These are phyloP conservation scores for Julus scandinavius DNA, from an alignment of 2,888 invertebrate species.

Conservation along the genomic window DNA sequence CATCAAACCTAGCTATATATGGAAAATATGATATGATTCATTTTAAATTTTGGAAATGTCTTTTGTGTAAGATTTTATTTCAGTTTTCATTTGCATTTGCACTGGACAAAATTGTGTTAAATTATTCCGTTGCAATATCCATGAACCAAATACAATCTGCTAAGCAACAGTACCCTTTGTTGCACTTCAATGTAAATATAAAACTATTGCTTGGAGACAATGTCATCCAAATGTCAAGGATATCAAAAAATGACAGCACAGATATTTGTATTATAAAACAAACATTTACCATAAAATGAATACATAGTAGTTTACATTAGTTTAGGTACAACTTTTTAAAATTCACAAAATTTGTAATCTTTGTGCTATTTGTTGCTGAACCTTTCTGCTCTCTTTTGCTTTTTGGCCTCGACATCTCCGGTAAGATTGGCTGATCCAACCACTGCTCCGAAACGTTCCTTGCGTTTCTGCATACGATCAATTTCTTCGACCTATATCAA, in stretches of 20 bases:
- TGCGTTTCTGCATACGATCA: constrained; percentile 48
- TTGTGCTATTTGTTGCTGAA: constrained; percentile 17
- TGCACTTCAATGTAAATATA: too few species aligned
- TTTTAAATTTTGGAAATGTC: too few species aligned
- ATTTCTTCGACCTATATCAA: constrained; percentile 8
- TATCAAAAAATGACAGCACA: not conserved
- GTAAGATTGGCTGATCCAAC: not conserved
- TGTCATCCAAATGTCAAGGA: not conserved
- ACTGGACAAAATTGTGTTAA: too few species aligned
- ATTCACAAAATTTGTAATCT: not conserved
- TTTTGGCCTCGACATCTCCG: constrained; percentile 21
- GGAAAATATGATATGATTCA: too few species aligned
- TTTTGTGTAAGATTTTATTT: too few species aligned
- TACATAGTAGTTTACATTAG: constrained; percentile 39
- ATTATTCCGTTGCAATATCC: too few species aligned
- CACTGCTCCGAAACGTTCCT: constrained; percentile 49
- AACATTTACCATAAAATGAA: not conserved
- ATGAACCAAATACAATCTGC: too few species aligned
- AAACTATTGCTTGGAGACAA: too few species aligned
- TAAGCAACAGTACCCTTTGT: too few species aligned
- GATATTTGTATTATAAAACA: not conserved
- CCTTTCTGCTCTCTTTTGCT: constrained; percentile 49
- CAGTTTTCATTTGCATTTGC: too few species aligned
- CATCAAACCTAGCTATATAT: too few species aligned
- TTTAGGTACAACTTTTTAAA: not conserved